Conservation (phyloP, 2,113 vertebrate genomes). For the Sciurus niger region DNA sequence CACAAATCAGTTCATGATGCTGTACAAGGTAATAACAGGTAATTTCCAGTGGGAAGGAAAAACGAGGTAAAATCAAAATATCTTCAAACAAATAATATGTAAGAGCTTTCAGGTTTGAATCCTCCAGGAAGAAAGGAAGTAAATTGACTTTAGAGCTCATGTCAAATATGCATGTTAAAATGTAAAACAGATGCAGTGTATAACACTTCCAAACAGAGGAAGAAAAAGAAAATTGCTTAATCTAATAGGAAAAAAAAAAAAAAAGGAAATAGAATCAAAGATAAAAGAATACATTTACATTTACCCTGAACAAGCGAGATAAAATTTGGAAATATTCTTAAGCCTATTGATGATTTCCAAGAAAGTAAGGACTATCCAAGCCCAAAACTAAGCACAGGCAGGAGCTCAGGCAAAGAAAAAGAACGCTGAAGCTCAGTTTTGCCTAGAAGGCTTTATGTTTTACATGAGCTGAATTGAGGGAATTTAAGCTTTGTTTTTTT, state of each 20-base stretch:
- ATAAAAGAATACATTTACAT: not conserved
- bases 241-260: not conserved
- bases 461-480: not conserved
- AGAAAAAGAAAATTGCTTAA: not conserved
- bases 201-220: not conserved
- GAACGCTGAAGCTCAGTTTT: not conserved
- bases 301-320: not conserved
- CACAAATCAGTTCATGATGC: not conserved
- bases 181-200: not conserved
- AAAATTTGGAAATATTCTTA: not conserved
- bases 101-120: not conserved
- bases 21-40: not conserved
- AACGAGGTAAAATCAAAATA: not conserved
- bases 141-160: not conserved
- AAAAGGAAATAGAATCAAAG: not conserved
- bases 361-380: not conserved
- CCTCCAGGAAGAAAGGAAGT: not conserved
- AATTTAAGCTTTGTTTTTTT: not conserved
- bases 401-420: not conserved
- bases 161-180: not conserved
- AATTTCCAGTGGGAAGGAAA: not conserved
- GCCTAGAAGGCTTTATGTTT: not conserved
- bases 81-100: not conserved
- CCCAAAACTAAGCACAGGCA: not conserved
- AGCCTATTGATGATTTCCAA: not conserved